phyloP scores from a whole-genome alignment of 2,797 vertebrate genomes.

The Alectoris magna region DNA sequence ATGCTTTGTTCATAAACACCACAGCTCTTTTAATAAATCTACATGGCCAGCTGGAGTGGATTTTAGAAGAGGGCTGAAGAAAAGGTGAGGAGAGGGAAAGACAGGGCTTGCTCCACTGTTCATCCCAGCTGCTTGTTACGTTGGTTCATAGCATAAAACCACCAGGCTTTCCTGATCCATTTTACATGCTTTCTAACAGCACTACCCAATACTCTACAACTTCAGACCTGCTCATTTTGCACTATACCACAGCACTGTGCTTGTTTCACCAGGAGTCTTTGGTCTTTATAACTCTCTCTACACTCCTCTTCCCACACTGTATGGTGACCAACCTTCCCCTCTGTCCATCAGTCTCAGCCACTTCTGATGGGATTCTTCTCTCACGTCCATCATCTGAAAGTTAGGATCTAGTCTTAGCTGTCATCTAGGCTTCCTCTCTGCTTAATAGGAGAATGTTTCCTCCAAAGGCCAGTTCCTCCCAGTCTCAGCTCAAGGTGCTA shows the following conservation, averaged over 20 bases:
- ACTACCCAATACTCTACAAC: background rate
- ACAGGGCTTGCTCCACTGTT: background rate
- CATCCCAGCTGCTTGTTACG: background rate
- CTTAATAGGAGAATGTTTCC: background rate
- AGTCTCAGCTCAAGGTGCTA: background rate
- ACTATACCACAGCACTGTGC: background rate
- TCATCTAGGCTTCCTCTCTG: background rate
- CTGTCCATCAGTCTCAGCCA: background rate
- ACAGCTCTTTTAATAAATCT: background rate
- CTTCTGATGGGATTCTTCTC: background rate
- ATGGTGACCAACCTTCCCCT: background rate
- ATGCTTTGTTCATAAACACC: background rate
- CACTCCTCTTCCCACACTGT: accelerated
- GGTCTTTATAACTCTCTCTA: background rate
- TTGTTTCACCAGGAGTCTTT: background rate
- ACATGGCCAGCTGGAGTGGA: background rate
- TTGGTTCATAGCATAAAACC: background rate
- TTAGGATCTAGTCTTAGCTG: background rate
- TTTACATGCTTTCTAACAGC: background rate
- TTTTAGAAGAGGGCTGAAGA: background rate
- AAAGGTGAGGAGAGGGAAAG: background rate
- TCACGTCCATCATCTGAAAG: background rate
- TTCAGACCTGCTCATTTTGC: background rate
- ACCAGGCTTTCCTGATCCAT: background rate
- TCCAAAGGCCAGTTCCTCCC: background rate